These are phyloP conservation scores for Callipepla squamata DNA, from an alignment of 2,113 vertebrate genomes.

Conservation along the genomic window DNA sequence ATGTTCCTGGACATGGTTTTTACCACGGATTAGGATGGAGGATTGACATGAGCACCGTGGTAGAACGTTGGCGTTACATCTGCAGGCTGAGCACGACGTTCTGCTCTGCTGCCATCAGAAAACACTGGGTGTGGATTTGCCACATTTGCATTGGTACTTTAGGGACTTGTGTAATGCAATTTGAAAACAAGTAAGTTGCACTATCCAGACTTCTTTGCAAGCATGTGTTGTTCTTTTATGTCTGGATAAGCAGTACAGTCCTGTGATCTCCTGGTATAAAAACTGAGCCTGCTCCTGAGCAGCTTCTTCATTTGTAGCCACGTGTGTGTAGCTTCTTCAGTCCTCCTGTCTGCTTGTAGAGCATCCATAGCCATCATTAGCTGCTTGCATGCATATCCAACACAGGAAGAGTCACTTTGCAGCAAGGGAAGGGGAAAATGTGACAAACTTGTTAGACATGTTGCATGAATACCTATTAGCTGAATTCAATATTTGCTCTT, in stretches of 20 bases:
- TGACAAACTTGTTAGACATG: not conserved
- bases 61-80: not conserved
- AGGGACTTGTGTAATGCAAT: not conserved
- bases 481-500: not conserved
- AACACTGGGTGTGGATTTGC: not conserved
- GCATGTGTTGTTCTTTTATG: not conserved
- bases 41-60: not conserved
- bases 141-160: not conserved
- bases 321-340: not conserved
- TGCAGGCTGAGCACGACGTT: not conserved
- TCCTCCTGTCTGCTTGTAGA: not conserved
- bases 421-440: constrained; percentile 17
- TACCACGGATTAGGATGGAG: not conserved
- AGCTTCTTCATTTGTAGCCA: not conserved
- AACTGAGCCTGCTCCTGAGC: not conserved
- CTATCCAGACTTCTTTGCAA: not conserved
- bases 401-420: not conserved
- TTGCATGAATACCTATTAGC: not conserved
- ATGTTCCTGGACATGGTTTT: not conserved
- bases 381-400: not conserved
- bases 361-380: not conserved
- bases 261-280: not conserved
- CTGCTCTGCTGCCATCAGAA: not conserved
- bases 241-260: not conserved
- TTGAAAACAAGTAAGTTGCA: not conserved